phyloP scores from a whole-genome alignment of 1,140 invertebrate genomes.

The Tribolium castaneum region DNA sequence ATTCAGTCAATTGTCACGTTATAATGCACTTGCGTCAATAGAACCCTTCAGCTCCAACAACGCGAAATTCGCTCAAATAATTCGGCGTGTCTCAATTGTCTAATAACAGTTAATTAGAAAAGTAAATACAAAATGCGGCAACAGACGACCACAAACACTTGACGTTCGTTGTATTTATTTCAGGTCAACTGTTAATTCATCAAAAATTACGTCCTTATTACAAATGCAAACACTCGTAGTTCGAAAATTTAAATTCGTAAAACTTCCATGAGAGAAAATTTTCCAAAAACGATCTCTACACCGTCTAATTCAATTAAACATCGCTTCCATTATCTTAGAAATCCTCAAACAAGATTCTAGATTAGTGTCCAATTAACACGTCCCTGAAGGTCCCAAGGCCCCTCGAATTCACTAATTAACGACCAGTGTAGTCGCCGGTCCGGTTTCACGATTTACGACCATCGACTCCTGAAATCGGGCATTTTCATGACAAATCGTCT shows the following conservation, averaged over 20 bases:
- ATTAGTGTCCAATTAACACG: not conserved
- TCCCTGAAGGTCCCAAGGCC: not conserved
- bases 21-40: no score
- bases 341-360: not conserved
- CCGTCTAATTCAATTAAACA: no score
- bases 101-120: not conserved
- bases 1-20: not conserved
- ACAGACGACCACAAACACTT: not conserved
- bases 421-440: not conserved
- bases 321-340: not conserved
- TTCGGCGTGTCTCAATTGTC: not conserved
- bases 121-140: not conserved
- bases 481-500: not conserved
- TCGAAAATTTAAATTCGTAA: no score
- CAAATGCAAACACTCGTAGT: not conserved
- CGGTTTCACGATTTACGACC: not conserved
- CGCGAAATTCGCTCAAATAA: not conserved
- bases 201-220: not conserved
- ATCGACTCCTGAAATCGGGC: not conserved
- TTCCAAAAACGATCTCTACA: no score
- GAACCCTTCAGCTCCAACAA: not conserved
- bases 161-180: not conserved
- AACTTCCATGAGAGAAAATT: no score
- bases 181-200: not conserved
- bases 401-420: not conserved